Base-by-base conservation (phyloP, 2,888 invertebrate species). In the Strigamia maritima region DNA sequence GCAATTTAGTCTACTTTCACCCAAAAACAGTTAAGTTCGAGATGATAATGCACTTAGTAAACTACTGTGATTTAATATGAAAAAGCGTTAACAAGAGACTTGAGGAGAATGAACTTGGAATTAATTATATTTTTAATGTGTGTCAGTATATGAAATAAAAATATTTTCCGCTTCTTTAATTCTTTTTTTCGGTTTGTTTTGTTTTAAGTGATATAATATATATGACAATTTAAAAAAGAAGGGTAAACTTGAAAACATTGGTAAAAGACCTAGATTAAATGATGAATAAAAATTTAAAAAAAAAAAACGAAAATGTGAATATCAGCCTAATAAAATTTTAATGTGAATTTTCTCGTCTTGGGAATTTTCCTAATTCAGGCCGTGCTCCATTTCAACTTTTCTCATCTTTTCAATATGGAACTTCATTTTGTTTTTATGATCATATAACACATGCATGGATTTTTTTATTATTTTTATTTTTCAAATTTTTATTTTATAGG, bases 261-360 rank as follows among this genome's bases (percentile, higher is more conserved):
- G 10, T 65, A 22, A 65, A 24, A 19, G 8, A 12, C 60, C 60
- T 22, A 60, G 60, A 60, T 19, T 19, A 60, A 60, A 19, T 60
- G 24, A 60, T 60, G 60, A 60, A 12, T 16, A 12, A 44, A 44
- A 44, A 16, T 44, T 35, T 54, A 19, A 19, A 54, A 54, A 54
- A 14, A 7, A 44, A 54, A 54, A 14, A 7, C 10, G 19, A 54
- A 19, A 26, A 10, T 26, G 70, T 70, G 28, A 70, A 70, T 19
- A 54, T 54, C 54, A 70, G 24, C 70, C 28, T 70, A 70, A 70
- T 70, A 70, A 70, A 70, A 70, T 70, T 70, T 70, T 70, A 70
- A 70, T 70, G 70, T 16, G 70, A 70, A 70, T 70, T 70, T 70
- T 70, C 70, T 70, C 70, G 70, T 70, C 26, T 26, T 70, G 28